phyloP scores from a whole-genome alignment of 2,888 invertebrate genomes.

The Drosophila nr. perissopoda region DNA sequence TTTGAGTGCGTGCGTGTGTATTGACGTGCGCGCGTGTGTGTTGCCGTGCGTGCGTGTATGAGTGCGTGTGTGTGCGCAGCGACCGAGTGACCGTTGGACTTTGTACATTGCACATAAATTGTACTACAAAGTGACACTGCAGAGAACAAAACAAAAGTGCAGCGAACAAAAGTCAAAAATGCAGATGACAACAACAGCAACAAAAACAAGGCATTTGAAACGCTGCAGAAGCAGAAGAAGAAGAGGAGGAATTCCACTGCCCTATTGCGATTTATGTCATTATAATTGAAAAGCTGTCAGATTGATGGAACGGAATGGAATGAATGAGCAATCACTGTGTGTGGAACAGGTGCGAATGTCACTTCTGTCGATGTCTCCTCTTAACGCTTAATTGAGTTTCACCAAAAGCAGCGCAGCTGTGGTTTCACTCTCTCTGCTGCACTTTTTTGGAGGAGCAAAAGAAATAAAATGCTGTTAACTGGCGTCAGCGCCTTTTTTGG shows the following conservation, averaged over 20 bases:
- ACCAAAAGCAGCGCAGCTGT: constrained; percentile 49
- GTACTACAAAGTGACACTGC: constrained; percentile 58
- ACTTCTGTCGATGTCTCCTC: constrained; percentile 40
- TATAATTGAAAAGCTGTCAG: constrained; percentile 47
- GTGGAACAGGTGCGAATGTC: constrained; percentile 46
- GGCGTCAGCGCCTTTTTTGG: constrained; percentile 62
- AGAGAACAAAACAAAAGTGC: constrained; percentile 13
- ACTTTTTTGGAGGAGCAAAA: constrained; percentile 34
- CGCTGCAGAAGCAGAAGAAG: background rate
- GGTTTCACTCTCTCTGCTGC: constrained; percentile 33
- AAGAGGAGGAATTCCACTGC: constrained; percentile 21
- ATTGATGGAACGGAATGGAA: constrained; percentile 43
- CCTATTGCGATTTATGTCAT: constrained; percentile 43
- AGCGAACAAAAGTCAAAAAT: constrained; percentile 6
- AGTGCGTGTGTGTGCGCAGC: constrained; percentile 27
- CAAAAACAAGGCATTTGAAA: constrained; percentile 14
- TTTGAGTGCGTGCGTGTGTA: constrained; percentile 4
- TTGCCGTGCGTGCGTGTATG: constrained; percentile 13
- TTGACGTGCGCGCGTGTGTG: constrained; percentile 10
- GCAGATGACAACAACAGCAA: constrained; percentile 27
- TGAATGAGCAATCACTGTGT: constrained; percentile 6
- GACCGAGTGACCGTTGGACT: constrained; percentile 78
- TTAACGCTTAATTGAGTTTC: constrained; percentile 62
- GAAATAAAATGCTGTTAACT: constrained; percentile 30
- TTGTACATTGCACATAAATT: constrained; percentile 78